Evolutionary conservation across 2,888 invertebrate species (phyloP), one percentile per base, ranked within the genome.

Genomic region (Stenchaetothrips biformis): DNA sequence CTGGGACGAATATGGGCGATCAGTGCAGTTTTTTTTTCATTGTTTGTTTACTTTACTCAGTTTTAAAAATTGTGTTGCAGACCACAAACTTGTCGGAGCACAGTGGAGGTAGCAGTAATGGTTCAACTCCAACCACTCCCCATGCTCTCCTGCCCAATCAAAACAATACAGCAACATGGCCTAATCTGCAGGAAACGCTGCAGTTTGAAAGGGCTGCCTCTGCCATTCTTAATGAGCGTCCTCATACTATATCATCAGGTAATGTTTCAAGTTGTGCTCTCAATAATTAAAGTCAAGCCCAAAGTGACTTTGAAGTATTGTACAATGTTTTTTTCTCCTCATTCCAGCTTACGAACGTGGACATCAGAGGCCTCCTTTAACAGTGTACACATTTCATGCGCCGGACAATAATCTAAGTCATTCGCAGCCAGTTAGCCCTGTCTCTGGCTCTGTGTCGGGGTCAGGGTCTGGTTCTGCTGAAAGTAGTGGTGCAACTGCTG

Each of bases 241-340:
- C 97, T 0, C 97, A 97, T 86, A 97, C 97, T 78, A 97, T 97
- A 85, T 97, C 97, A 7, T 93, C 96, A 83, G 93, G 93, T 91
- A 85, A 83, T 2, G 37, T 37, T 1, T 37, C 4, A 2, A 37
- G 37, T 37, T 37, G 37, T 37, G 37, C 37, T 37, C 37, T 37
- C 37, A 37, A 37, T 37, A 37, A 37, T 37, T 37, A 1, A 37
- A 2, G 1, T 37, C 37, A 37, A 37, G 37, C 37, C 2, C 6
- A 78, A 18, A 25, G 2, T 16, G 78, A n/a, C 18, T 78, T 37
- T 37, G 37, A 1, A 2, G 37, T 37, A 37, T 1, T 4, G 4
- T 37, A 78, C 49, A 25, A n/a, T 79, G 48, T 62, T 74, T 78
- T 47, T 80, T 82, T 80, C 80, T 78, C 67, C 25, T 79, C 79